Evolutionary conservation across 2,113 vertebrate genomes (phyloP).

Genomic region (Bubalus kerabau): DNA sequence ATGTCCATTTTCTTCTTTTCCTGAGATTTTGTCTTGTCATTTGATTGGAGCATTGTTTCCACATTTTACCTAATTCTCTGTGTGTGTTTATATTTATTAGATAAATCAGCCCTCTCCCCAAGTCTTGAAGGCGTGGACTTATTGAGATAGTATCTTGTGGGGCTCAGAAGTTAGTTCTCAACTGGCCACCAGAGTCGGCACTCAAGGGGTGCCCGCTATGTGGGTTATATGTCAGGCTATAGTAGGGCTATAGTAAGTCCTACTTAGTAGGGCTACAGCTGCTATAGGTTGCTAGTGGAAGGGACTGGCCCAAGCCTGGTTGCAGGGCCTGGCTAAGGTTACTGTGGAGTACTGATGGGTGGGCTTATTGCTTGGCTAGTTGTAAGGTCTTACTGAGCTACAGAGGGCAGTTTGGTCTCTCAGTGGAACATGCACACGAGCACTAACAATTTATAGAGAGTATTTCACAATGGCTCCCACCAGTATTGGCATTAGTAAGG

Average conservation of each 20-base stretch:
- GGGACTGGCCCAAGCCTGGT: neutral
- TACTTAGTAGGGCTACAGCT: neutral
- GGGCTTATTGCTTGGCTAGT: neutral
- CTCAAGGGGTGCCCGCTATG: neutral
- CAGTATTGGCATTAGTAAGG: neutral
- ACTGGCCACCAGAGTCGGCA: neutral
- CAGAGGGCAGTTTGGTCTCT: neutral
- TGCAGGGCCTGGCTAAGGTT: neutral
- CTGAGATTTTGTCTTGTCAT: neutral
- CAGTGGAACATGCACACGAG: neutral
- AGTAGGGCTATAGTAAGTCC: neutral
- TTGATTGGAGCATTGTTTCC: neutral
- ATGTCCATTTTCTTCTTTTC: neutral
- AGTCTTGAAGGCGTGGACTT: neutral
- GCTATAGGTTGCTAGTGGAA: neutral
- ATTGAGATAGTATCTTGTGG: neutral
- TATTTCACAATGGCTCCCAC: neutral
- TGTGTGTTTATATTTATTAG: neutral
- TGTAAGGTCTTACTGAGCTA: neutral
- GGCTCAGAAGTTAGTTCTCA: neutral
- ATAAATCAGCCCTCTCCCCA: neutral
- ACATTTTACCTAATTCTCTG: neutral
- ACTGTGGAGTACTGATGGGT: neutral
- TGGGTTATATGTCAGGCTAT: neutral
- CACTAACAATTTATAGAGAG: neutral